Evolutionary conservation across 2,113 vertebrate species (phyloP), one percentile per base, ranked within the genome.

Genomic region (Limnothrissa miodon): DNA sequence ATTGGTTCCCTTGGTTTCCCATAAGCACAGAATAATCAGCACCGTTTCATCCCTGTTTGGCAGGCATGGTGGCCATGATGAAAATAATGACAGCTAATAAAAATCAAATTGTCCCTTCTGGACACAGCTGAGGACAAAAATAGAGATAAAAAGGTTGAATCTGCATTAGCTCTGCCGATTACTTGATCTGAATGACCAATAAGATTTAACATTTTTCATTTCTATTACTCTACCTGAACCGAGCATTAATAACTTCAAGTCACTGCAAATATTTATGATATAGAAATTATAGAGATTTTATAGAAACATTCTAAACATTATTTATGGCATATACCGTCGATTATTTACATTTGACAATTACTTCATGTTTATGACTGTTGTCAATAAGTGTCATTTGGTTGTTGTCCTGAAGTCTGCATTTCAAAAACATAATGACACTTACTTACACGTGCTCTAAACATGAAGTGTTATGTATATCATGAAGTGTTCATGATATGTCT

Each of bases 1-100:
- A 87, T 85, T 70, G 86, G 82, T 74, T 79, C 33, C 5, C 66
- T 66, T 29, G 85, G 86, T 87, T 85, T 48, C 79, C 87, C 81
- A 81, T 85, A 85, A 83, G 84, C 87, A 85, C 39, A 82, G 87
- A 85, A 88, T 88, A 88, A 88, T 88, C 85, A 80, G 78, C 33
- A 81, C 82, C 82, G 86, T 88, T 87, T 85, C 66, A 45, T 79
- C 36, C 6, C 80, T 80, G 83, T 85, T 81, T 83, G 84, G 78
- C 25, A 29, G 29, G n/a, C 66, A 23, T 15, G 11, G 25, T 6
- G 6, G 19, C 83, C 79, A 48, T 84, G 81, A 83, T 78, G 80
- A 78, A 83, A 86, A 83, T 81, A 84, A 83, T 82, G 85, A 82
- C 39, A 9, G 46, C 29, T 85, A 82, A 85, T 88, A 85, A 86